Evolutionary conservation across 2,797 vertebrate genomes (phyloP), one percentile per base, ranked within the genome.

Genomic region (Gymnocypris eckloni): DNA sequence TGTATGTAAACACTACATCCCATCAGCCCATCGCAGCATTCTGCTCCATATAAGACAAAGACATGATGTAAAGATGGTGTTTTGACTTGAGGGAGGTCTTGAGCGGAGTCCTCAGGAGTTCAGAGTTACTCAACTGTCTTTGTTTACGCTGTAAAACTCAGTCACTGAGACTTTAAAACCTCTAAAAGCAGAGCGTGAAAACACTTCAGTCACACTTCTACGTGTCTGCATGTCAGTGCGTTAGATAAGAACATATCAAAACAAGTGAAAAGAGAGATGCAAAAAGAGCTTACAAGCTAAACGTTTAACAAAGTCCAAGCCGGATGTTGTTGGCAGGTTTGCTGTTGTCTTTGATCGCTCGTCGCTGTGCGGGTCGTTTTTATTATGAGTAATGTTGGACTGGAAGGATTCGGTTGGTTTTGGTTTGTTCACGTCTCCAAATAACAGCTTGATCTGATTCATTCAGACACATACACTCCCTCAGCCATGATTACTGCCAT

Each of bases 381-480:
- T 54, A 81, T 70, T 54, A 41, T 69, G 79, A 82, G 70, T 77
- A 75, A 86, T 86, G 11, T 28, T 75, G 79, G 37, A 67, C 84
- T 45, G 43, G 18, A 82, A 41, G 75, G 72, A 82, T 50, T 79
- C 33, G 20, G 10, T 59, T 20, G 50, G 10, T 67, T 59, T n/a
- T 54, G 22, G 33, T 77, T 71, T 79, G 28, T 70, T 77, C 37
- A n/a, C 1, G 41, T 77, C 59, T 81, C 69, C 54, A 28, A 71
- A 81, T 54, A 85, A 87, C 72, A 71, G 79, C 69, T 81, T 85
- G 66, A 76, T 81, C 33, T 85, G 72, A 87, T 54, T 87, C 33
- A 56, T 71, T 16, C 39, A n/a, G 37, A 70, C 78, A 75, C 15
- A 18, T 6, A 43, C 71, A 69, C 54, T 37, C 66, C 18, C 73